phyloP scores from a whole-genome alignment of 2,888 invertebrate species.

The Zhuqinia jingwanae region DNA sequence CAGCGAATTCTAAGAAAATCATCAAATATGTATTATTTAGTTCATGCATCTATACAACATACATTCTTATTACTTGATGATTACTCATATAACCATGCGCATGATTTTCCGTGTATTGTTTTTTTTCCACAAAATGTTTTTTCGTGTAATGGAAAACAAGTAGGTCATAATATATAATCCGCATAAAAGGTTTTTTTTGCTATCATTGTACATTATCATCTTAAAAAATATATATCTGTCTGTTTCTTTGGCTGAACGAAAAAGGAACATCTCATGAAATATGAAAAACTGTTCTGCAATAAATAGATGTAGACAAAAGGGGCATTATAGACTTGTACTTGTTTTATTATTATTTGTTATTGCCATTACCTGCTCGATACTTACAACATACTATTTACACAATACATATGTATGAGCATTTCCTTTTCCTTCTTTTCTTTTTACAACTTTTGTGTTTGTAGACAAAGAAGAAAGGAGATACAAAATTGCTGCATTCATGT shows the following conservation, averaged over 20 bases:
- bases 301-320: neutral
- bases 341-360: too few species aligned
- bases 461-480: conserved; percentile 5
- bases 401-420: too few species aligned
- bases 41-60: too few species aligned
- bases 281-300: neutral
- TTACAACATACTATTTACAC: too few species aligned
- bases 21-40: too few species aligned
- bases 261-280: neutral
- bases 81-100: too few species aligned
- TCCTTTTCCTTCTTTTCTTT: neutral
- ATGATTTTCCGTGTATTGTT: neutral
- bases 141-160: conserved; percentile 15
- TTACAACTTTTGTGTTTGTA: neutral
- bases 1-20: too few species aligned
- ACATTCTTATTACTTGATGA: neutral
- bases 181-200: conserved; percentile 50
- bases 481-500: neutral
- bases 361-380: too few species aligned
- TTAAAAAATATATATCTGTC: neutral
- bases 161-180: conserved; percentile 54
- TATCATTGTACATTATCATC: conserved; percentile 12
- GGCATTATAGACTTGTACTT: neutral
- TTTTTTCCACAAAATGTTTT: neutral
- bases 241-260: neutral